Evolutionary conservation across 2,888 invertebrate genomes (phyloP), one percentile per base, ranked within the genome.

Genomic region (Gari tellinella): DNA sequence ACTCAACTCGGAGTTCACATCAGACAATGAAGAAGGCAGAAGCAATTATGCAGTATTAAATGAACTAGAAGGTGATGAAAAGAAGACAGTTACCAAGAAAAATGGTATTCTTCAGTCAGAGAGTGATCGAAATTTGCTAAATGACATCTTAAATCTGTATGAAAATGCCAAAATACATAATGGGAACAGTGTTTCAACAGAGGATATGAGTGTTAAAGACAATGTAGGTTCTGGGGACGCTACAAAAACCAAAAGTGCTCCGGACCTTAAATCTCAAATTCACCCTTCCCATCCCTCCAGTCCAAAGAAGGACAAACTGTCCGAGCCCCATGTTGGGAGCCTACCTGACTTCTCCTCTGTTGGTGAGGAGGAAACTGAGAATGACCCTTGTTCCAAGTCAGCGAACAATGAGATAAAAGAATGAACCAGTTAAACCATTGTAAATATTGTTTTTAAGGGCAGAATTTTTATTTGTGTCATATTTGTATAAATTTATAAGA

Each of bases 101-200:
- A 41, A 52, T 51, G 62, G 67, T 15, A 31, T 31, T 7, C 5
- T 31, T 31, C 25, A 58, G 15, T 48, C 76, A 17, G 81, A 84
- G 26, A 80, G 64, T 37, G 84, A 85, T 26, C 69, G 74, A 58
- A 83, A 82, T 67, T 49, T 77, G 21, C 48, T 86, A 3, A 83
- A 84, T 62, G 72, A 77, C 21, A 25, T 83, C 19, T 41, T 80
- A 49, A 60, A 52, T 7, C 41, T 67, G 55, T 76, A 72, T 46
- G 65, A 69, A 37, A 62, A 63, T 49, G 62, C 55, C 2, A 56
- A 60, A 41, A 25, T 49, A 17, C n/a, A 45, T 10, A 17, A 37
- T 31, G 55, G 45, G n/a, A n/a, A 25, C n/a, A 49, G 53, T 51
- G 46, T 53, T 31, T 69, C 61, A 5, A 58, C 64, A 23, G 46